Percentiles rank a stretch among this genome's conserved stretches.
phyloP scores from a whole-genome alignment of 92 coral and sea anemone species.

The Nematostella vectensis region DNA sequence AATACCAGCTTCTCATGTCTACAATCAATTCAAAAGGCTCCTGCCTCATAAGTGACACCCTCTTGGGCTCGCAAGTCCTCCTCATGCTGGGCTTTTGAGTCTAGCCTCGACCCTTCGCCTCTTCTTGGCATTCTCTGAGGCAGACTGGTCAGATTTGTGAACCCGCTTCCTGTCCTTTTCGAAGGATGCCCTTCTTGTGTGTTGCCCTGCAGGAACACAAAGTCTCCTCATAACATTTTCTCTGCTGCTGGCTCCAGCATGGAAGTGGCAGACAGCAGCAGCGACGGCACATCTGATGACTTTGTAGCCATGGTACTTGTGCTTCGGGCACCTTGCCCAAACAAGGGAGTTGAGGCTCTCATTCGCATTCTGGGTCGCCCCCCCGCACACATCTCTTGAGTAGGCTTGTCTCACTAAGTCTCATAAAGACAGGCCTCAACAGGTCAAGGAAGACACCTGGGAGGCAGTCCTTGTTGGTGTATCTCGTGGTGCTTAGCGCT shows the following conservation, averaged over 20 bases:
- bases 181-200: constrained; percentile 16
- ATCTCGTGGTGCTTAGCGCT: constrained; percentile 25
- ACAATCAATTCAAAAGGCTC: constrained; percentile 19
- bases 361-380: no score
- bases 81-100: constrained; percentile 6
- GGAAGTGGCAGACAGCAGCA: constrained; percentile 34
- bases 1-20: no score
- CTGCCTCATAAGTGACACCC: constrained; percentile 33
- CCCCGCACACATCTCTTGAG: constrained; percentile 6
- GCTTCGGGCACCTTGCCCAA: no score
- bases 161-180: constrained; percentile 20
- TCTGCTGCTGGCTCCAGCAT: constrained; percentile 20
- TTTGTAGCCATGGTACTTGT: constrained; percentile 27
- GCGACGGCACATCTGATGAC: constrained; percentile 28
- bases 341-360: no score
- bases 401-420: constrained; percentile 7
- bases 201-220: constrained; percentile 30
- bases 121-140: constrained; percentile 32
- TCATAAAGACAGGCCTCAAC: constrained; percentile 22
- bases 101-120: constrained; percentile 16
- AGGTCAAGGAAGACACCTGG: constrained; percentile 25
- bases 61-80: constrained; percentile 31
- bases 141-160: constrained; percentile 36
- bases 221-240: constrained; percentile 30
- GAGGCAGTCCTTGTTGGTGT: constrained; percentile 24